Evolutionary conservation across 1,140 invertebrate genomes (phyloP).

Genomic region (Aculops lycopersici): DNA sequence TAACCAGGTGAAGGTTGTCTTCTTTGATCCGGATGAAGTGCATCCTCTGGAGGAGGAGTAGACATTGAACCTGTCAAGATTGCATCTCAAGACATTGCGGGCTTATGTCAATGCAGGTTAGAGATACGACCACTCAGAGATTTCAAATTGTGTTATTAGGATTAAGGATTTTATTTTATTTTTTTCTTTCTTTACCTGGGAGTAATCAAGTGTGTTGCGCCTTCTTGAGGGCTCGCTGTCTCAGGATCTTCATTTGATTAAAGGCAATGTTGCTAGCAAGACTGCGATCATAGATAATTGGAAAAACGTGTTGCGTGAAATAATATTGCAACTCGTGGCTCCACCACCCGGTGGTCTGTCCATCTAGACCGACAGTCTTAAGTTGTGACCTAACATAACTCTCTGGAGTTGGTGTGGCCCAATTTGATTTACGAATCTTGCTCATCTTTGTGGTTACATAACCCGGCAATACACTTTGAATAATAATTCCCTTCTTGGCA

Average conservation of each 20-base stretch:
- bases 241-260: constrained; percentile 5
- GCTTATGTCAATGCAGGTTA: constrained; percentile 82
- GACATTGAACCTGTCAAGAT: constrained; percentile 53
- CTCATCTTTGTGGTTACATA: constrained; percentile 78
- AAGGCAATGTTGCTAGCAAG: constrained; percentile 6
- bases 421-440: constrained; percentile 37
- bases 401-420: constrained; percentile 40
- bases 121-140: constrained; percentile 69
- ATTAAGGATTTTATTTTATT: constrained; percentile 57
- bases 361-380: constrained; percentile 35
- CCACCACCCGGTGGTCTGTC: constrained; percentile 36
- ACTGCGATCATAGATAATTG: not conserved
- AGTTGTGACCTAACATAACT: constrained; percentile 41
- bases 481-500: constrained; percentile 31
- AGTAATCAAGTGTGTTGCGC: no score
- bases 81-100: constrained; percentile 72
- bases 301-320: constrained; percentile 4
- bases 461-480: constrained; percentile 44
- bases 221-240: constrained; percentile 6
- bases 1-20: constrained; percentile 80
- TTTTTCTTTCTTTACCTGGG: no score
- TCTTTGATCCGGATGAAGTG: constrained; percentile 60
- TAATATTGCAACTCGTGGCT: constrained; percentile 14
- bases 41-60: constrained; percentile 29
- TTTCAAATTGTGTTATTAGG: constrained; percentile 57